These are phyloP conservation scores for Triplophysa bombifrons DNA, from an alignment of 2,797 vertebrate genomes.

Conservation along the genomic window DNA sequence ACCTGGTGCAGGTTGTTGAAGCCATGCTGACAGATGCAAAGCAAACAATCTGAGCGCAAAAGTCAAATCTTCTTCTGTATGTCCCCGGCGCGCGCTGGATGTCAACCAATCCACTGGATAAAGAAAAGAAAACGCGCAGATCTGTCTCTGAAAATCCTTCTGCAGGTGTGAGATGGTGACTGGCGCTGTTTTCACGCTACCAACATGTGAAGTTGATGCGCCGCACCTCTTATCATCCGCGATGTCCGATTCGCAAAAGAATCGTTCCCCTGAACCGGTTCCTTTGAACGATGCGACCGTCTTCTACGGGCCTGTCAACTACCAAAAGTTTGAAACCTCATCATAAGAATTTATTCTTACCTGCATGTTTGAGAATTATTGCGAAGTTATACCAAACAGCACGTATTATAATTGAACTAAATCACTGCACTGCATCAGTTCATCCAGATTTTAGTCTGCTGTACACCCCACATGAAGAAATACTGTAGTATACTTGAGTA, in stretches of 20 bases:
- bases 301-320: too few relatives aligned
- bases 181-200: conserved; percentile 12
- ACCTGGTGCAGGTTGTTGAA: conserved; percentile 91
- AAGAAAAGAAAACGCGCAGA: background rate
- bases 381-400: too few relatives aligned
- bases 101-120: background rate
- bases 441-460: too few relatives aligned
- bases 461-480: too few relatives aligned
- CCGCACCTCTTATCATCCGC: conserved; percentile 56
- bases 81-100: conserved; percentile 9
- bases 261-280: conserved; percentile 41
- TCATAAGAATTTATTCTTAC: too few relatives aligned
- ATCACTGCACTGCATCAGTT: too few relatives aligned
- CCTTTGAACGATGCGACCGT: conserved; percentile 11
- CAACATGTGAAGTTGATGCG: conserved; percentile 43
- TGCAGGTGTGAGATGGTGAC: conserved; percentile 13
- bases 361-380: too few relatives aligned
- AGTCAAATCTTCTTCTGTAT: conserved; percentile 45
- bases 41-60: conserved; percentile 35
- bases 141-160: background rate
- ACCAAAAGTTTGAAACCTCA: too few relatives aligned
- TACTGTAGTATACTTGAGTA: too few relatives aligned
- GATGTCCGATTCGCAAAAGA: conserved; percentile 51
- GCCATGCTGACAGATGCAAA: conserved; percentile 78
- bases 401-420: too few relatives aligned